Conservation (phyloP, 2,797 vertebrate species). For the Phoeniculus purpureus region DNA sequence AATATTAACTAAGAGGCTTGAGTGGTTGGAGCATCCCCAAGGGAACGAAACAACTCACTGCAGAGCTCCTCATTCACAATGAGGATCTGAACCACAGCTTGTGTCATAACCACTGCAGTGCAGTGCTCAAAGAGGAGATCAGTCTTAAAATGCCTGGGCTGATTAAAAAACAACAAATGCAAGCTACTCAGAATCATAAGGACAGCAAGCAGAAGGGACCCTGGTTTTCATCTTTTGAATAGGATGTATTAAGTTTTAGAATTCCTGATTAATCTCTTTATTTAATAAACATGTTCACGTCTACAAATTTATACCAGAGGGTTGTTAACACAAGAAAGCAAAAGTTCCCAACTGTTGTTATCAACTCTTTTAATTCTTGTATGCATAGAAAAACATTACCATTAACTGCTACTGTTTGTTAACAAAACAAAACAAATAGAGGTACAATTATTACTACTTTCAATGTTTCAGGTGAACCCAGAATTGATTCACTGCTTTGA, state of each 20-base stretch:
- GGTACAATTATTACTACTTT: background rate
- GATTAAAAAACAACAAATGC: background rate
- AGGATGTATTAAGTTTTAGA: background rate
- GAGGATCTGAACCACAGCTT: background rate
- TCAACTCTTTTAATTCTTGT: background rate
- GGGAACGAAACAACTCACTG: background rate
- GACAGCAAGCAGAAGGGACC: background rate
- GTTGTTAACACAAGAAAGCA: background rate
- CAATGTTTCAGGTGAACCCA: conserved; percentile 78
- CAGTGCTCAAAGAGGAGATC: background rate
- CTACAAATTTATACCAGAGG: background rate
- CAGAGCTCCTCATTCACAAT: background rate
- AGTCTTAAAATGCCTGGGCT: background rate
- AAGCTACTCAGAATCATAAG: background rate
- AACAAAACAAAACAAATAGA: background rate
- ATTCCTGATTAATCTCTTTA: background rate
- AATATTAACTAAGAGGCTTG: background rate
- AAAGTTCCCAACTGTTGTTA: background rate
- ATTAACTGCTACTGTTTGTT: background rate
- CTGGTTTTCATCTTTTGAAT: background rate
- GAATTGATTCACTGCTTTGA: conserved; percentile 77
- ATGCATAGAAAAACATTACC: background rate
- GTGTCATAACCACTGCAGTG: background rate
- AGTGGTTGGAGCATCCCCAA: background rate
- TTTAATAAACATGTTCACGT: background rate